Base-by-base conservation (phyloP, 2,797 vertebrate genomes). In the Pseudopleuronectes americanus region DNA sequence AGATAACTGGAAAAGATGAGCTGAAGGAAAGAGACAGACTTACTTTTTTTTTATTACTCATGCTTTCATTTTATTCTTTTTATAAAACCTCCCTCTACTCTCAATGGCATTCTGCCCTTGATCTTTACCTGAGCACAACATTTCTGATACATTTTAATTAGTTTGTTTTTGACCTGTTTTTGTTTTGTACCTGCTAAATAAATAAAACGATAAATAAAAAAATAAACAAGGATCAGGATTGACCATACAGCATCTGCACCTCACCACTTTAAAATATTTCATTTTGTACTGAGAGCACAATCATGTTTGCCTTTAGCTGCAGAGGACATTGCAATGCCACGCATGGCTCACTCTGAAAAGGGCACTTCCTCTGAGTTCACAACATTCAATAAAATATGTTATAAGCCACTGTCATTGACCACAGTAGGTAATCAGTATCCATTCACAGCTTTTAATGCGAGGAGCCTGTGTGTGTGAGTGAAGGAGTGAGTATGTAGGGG, bases 331-430 rank as follows among this genome's bases (percentile, higher is more conserved):
- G 69, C 78, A 76, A 79, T 76, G 78, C 64, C 68, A 81, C 49
- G 71, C 73, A 76, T 72, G 68, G 80, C 49, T 83, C 65, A 63
- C 66, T 77, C 61, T 84, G 79, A 78, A 87, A 85, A 82, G 75
- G 77, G 63, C 77, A 74, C 76, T 81, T 81, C 68, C 69, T 79
- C 62, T 24, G 68, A 78, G 67, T 76, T 82, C 80, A 80, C 78
- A 73, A 60, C 73, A 69, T 88, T 82, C 60, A 53, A 76, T 80
- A 77, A 71, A 77, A 75, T 68, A 74, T 41, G 31, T 45, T 79
- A 71, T 61, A 69, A 78, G 56, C 55, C 61, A 48, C 52, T 79
- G 79, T 64, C 76, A 74, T 57, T 80, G 77, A 72, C 62, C 69
- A 55, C 52, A 51, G 64, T 21, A 63, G 61, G 65, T 78, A 82